Evolutionary conservation across 2,113 vertebrate species (phyloP), one percentile per base, ranked within the genome.

Genomic region (Cyphomyrus discorhynchus): DNA sequence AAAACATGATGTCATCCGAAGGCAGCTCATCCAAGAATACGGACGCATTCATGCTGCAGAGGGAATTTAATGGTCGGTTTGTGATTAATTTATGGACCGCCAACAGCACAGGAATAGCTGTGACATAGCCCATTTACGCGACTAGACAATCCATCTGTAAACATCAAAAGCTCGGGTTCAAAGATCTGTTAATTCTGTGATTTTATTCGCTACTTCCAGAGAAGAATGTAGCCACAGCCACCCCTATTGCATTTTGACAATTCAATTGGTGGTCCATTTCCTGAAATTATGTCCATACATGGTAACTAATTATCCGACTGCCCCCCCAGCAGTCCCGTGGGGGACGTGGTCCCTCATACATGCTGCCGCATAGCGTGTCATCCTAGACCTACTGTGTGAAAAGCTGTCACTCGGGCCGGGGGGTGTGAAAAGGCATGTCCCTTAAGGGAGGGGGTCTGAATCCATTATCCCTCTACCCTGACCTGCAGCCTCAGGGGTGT

Each of bases 361-460:
- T 53, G 3, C 47, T 56, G 85, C 31, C 27, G 2, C 19, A 11
- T 56, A 19, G n/a, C 31, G 7, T 21, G 91, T 93, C 93, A 6
- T 92, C 93, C 42, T 8, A 89, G 91, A 91, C 92, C 91, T 89
- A 88, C 7, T 10, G 87, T 66, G 92, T 93, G 90, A 95, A 93
- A 93, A 93, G 92, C 94, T 91, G 91, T 91, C 93, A 90, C 89
- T 39, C 86, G 90, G 90, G 89, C 91, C 90, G 91, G 92, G 92
- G 94, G 92, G 94, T 92, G 92, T 90, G 92, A 92, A 91, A 94
- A 93, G 91, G 89, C 93, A 93, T 93, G 90, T 90, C 90, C 93
- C 93, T 90, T 39, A 39, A 39, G 70, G 47, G 11, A 39, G 88
- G 74, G 88, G 47, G 74, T 39, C 66, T 42, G 88, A 49, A 46